These are phyloP conservation scores for Lepus townsendii DNA, from an alignment of 2,797 vertebrate species.

Conservation along the genomic window DNA sequence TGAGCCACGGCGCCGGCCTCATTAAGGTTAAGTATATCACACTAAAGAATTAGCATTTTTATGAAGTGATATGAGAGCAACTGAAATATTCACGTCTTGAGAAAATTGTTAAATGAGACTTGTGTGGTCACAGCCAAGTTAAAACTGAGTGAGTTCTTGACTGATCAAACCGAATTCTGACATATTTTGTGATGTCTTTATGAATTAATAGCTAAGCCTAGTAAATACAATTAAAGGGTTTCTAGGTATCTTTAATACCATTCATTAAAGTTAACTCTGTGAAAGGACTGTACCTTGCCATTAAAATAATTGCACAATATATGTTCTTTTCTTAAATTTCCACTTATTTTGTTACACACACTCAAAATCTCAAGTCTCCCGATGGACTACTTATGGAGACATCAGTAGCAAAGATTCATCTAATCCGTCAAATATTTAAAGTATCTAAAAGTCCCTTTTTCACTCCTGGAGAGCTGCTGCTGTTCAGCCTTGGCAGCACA, in stretches of 20 bases:
- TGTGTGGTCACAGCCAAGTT: background rate
- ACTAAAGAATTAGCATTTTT: background rate
- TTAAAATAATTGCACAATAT: background rate
- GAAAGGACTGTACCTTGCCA: background rate
- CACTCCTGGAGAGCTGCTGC: background rate
- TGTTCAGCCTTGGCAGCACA: background rate
- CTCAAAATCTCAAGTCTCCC: background rate
- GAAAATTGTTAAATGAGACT: background rate
- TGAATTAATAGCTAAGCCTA: background rate
- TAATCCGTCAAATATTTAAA: conserved; percentile 69
- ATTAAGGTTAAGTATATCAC: background rate
- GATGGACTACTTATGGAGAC: conserved; percentile 17
- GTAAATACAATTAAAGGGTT: background rate
- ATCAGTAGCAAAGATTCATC: conserved; percentile 55
- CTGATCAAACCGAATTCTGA: background rate
- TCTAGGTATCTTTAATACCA: background rate
- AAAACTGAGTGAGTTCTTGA: background rate
- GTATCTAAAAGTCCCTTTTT: conserved; percentile 57
- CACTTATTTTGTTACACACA: background rate
- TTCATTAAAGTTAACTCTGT: background rate
- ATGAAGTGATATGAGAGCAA: background rate
- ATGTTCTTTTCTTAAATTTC: background rate
- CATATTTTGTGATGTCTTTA: background rate
- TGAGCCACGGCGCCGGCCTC: too few species aligned
- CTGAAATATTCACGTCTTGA: background rate